Percentiles rank a stretch among this genome's conserved stretches.
Evolutionary conservation across 2,797 vertebrate species (phyloP).

Genomic region (Macrochelys suwanniensis): DNA sequence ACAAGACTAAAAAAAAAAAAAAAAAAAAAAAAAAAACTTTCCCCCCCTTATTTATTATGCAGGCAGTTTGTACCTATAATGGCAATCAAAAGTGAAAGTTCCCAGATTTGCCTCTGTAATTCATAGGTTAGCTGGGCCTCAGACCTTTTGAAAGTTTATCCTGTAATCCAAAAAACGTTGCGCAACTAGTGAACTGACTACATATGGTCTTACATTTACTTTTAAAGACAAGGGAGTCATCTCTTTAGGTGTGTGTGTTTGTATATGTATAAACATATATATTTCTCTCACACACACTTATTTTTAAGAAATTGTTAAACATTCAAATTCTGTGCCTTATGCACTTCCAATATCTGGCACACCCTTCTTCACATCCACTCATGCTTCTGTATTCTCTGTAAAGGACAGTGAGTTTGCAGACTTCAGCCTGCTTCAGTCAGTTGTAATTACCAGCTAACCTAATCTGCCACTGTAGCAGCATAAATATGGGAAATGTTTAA

Average conservation of each 20-base stretch:
- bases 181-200: background rate
- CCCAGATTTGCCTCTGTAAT: background rate
- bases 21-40: no score
- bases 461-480: accelerated
- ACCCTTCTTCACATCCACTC: background rate
- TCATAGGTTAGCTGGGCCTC: background rate
- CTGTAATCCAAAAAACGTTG: no score
- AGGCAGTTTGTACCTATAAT: background rate
- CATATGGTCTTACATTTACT: background rate
- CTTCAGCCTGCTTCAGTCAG: background rate
- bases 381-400: background rate
- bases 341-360: background rate
- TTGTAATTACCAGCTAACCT: background rate
- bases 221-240: background rate
- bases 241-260: background rate
- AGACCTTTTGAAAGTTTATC: background rate
- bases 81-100: background rate
- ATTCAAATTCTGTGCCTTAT: background rate
- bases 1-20: background rate
- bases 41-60: background rate
- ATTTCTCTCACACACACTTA: no score
- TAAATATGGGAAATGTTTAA: background rate
- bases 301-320: background rate
- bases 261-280: background rate
- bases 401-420: background rate